Evolutionary conservation across 2,113 vertebrate species (phyloP).

Genomic region (Irena cyanogastra): DNA sequence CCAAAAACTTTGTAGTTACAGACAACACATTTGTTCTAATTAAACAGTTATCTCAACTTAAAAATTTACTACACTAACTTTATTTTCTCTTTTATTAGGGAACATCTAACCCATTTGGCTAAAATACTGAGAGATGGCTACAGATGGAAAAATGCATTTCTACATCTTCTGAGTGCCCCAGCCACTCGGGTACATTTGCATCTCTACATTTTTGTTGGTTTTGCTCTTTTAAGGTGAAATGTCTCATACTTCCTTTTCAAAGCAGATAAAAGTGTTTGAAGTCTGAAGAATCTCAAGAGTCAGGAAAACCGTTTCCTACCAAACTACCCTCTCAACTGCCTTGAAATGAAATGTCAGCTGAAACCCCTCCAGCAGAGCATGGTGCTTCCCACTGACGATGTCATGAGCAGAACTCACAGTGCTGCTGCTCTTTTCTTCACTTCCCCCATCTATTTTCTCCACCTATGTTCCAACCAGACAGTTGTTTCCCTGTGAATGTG

Average conservation of each 20-base stretch:
- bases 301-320: background rate
- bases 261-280: background rate
- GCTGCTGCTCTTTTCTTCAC: background rate
- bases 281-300: background rate
- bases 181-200: background rate
- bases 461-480: background rate
- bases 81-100: background rate
- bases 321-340: background rate
- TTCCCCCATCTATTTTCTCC: background rate
- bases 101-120: background rate
- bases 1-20: background rate
- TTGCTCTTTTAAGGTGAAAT: background rate
- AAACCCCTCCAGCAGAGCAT: background rate
- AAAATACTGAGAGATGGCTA: background rate
- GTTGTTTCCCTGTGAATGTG: background rate
- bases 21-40: background rate
- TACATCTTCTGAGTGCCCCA: background rate
- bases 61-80: background rate
- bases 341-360: background rate
- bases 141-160: background rate
- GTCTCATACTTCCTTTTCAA: background rate
- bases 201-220: background rate
- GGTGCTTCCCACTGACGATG: background rate
- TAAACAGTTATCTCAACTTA: background rate
- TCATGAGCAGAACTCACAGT: background rate